Evolutionary conservation across 2,113 vertebrate species (phyloP), one percentile per base, ranked within the genome.

Genomic region (Pholis gunnellus): DNA sequence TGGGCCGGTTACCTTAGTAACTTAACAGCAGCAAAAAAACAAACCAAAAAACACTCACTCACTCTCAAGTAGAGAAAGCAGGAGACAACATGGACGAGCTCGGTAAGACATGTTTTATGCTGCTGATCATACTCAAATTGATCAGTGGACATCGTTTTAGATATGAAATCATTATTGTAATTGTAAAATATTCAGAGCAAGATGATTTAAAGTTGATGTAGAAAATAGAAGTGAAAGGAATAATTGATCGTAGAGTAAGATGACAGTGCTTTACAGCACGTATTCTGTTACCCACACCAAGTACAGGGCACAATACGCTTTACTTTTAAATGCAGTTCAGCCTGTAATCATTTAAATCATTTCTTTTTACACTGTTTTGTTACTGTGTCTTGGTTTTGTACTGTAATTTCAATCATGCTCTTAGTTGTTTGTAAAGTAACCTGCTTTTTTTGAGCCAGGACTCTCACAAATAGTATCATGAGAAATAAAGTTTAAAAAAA

Each of bases 31-130:
- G 27, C 1, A 40, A 15, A 52, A 75, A 70, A 9, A 17, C 68
- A n/a, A 25, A 25, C 22, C 52, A 68, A n/a, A n/a, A n/a, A n/a
- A n/a, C n/a, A n/a, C n/a, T n/a, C 22, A 46, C 40, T 34, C 73
- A 79, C 36, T 65, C 27, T 85, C 25, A 56, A 27, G 38, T 20
- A 38, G 29, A 52, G 71, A 77, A 59, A 82, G 48, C 68, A 73
- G 68, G 42, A 70, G 71, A n/a, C 56, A 56, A 66, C 77, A 94
- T 94, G 93, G 91, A 94, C 31, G 92, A 94, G 72, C 92, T 94
- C 15, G 93, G 93, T 94, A 92, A 91, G 93, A 22, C 20, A 64
- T n/a, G 1, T 36, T 82, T 84, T 36, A 72, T 0, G 4, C 9
- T 67, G 3, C 25, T 69, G 0, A 64, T 86, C 2, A 13, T 22